phyloP scores from a whole-genome alignment of 2,888 invertebrate genomes.

The Plagiodera versicolora region DNA sequence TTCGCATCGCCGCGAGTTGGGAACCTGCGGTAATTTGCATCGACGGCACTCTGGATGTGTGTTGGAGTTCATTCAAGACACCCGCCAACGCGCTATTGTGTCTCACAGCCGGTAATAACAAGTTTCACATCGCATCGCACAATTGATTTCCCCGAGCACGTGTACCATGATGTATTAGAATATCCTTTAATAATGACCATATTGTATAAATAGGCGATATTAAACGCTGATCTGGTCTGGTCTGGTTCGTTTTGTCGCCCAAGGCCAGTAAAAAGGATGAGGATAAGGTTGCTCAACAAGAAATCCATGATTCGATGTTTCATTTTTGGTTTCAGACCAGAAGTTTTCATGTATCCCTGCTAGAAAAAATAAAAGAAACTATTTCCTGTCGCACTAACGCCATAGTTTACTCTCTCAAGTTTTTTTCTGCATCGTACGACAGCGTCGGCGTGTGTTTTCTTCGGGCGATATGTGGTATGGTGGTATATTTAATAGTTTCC shows the following conservation, averaged over 20 bases:
- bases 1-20: conserved; percentile 38
- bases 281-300: background rate
- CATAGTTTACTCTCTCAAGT: too few relatives aligned
- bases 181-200: conserved; percentile 53
- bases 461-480: conserved; percentile 34
- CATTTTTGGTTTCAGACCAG: too few relatives aligned
- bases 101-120: conserved; percentile 41
- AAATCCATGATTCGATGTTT: too few relatives aligned
- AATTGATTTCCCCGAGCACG: conserved; percentile 54
- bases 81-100: conserved; percentile 50
- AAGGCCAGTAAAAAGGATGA: conserved; percentile 12
- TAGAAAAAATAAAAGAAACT: too few relatives aligned
- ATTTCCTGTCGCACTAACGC: too few relatives aligned
- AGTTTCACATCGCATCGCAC: conserved; percentile 45
- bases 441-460: conserved; percentile 21
- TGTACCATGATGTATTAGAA: conserved; percentile 54
- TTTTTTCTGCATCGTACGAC: background rate
- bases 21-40: conserved; percentile 48
- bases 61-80: conserved; percentile 51
- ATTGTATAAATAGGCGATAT: conserved; percentile 45
- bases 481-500: conserved; percentile 40
- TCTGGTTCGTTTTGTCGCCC: conserved; percentile 10
- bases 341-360: too few relatives aligned
- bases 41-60: conserved; percentile 48
- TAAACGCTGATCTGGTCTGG: conserved; percentile 18